These are phyloP conservation scores for Nematostella vectensis DNA, from an alignment of 92 coral and sea anemone species.

Conservation along the genomic window DNA sequence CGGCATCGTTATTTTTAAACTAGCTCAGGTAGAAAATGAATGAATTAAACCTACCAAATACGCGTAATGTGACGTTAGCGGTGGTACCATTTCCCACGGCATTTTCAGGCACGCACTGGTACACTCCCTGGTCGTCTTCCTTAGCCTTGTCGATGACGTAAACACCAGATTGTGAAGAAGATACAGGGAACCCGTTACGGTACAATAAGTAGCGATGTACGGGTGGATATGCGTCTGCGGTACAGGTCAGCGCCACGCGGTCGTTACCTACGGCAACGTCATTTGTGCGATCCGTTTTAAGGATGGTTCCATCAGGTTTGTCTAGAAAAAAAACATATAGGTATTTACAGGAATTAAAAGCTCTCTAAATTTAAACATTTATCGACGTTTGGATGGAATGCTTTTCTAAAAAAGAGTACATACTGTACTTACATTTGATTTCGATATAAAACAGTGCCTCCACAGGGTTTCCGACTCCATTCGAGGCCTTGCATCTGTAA, in stretches of 20 bases:
- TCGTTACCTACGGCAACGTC: slow-evolving; percentile 53
- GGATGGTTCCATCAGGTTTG: slow-evolving; percentile 37
- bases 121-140: slow-evolving; percentile 40
- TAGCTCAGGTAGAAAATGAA: no score
- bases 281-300: slow-evolving; percentile 35
- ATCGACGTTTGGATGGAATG: background rate
- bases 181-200: slow-evolving; percentile 25
- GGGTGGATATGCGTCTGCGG: slow-evolving; percentile 55
- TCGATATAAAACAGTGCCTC: slow-evolving; percentile 22
- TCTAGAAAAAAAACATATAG: slow-evolving; percentile 21
- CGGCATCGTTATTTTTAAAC: no score
- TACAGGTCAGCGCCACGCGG: slow-evolving; percentile 40
- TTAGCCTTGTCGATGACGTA: slow-evolving; percentile 38
- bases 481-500: slow-evolving; percentile 53
- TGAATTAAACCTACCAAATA: slow-evolving; percentile 40
- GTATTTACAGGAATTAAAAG: background rate
- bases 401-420: background rate
- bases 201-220: slow-evolving; percentile 49
- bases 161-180: slow-evolving; percentile 26
- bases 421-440: slow-evolving; percentile 61
- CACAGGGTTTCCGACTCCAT: slow-evolving; percentile 55
- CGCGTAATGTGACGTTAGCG: slow-evolving; percentile 26
- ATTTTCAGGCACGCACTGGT: slow-evolving; percentile 47
- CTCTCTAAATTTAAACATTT: background rate
- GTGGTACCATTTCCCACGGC: slow-evolving; percentile 32